A percentile compares a stretch with the other conserved stretches of the same genome.
These are phyloP conservation scores for Megalops atlanticus DNA, from an alignment of 2,113 vertebrate species.

Conservation along the genomic window DNA sequence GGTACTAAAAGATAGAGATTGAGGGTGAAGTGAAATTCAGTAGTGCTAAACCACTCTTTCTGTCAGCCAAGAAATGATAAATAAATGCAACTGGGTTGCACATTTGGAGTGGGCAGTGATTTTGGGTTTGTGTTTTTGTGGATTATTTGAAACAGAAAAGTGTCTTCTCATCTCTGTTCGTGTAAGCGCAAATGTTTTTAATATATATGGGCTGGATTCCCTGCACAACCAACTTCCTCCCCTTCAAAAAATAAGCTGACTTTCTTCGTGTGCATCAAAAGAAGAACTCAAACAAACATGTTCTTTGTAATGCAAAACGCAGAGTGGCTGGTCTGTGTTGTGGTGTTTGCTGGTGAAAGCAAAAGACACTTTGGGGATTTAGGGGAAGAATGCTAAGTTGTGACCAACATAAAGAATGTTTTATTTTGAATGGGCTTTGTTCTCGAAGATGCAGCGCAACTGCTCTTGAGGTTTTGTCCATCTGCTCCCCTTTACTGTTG, in stretches of 20 bases:
- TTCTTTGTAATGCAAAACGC: slow-evolving; percentile 71
- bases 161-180: slow-evolving; percentile 52
- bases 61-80: neutral
- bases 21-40: neutral
- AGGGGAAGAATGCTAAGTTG: slow-evolving; percentile 56
- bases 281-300: slow-evolving; percentile 37
- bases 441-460: neutral
- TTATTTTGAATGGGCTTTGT: slow-evolving; percentile 52
- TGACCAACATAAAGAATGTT: slow-evolving; percentile 47
- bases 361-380: slow-evolving; percentile 47
- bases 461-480: slow-evolving; percentile 3
- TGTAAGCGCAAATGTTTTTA: slow-evolving; percentile 53
- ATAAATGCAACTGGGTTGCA: neutral
- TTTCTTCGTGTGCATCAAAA: slow-evolving; percentile 35
- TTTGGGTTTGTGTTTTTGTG: slow-evolving; percentile 39
- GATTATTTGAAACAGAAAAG: slow-evolving; percentile 49
- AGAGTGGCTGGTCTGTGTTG: slow-evolving; percentile 59
- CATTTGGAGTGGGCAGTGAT: slow-evolving; percentile 1
- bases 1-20: neutral
- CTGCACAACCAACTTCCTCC: slow-evolving; percentile 54
- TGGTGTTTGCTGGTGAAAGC: slow-evolving; percentile 32
- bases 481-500: neutral
- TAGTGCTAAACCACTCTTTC: neutral
- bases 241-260: slow-evolving; percentile 36
- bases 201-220: slow-evolving; percentile 62